Conservation (phyloP, 1,140 invertebrate species). For the Gerris buenoi region DNA sequence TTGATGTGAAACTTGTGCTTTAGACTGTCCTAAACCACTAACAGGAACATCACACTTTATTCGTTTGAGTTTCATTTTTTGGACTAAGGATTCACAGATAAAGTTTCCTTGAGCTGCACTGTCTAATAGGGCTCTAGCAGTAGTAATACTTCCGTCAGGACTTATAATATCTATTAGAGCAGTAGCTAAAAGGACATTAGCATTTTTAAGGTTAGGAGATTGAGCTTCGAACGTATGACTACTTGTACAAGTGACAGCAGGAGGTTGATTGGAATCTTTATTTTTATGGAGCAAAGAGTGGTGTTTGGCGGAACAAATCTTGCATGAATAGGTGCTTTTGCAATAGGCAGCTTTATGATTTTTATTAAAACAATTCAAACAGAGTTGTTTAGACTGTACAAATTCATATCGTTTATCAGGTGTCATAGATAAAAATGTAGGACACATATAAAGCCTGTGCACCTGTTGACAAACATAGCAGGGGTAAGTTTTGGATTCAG, state of each 20-base stretch:
- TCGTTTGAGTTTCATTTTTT: neutral
- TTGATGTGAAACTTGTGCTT: neutral
- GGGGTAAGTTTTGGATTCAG: neutral
- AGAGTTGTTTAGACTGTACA: neutral
- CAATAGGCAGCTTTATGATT: neutral
- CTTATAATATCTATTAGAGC: neutral
- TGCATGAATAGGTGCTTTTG: neutral
- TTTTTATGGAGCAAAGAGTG: neutral
- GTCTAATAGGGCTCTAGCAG: neutral
- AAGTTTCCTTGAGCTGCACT: neutral
- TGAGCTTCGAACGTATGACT: too few relatives aligned
- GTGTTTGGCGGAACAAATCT: neutral
- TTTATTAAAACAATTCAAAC: neutral
- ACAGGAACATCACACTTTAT: neutral
- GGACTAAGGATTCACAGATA: neutral
- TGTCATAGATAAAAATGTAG: neutral
- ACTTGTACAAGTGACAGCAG: neutral
- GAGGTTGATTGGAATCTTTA: neutral
- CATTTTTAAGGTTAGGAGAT: too few relatives aligned
- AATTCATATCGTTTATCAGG: neutral
- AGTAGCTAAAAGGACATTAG: neutral
- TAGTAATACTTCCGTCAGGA: neutral
- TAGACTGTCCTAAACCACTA: neutral
- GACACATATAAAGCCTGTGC: neutral
- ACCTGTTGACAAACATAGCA: neutral